Conservation (phyloP, 2,797 vertebrate species). For the Naso thynnoides region DNA sequence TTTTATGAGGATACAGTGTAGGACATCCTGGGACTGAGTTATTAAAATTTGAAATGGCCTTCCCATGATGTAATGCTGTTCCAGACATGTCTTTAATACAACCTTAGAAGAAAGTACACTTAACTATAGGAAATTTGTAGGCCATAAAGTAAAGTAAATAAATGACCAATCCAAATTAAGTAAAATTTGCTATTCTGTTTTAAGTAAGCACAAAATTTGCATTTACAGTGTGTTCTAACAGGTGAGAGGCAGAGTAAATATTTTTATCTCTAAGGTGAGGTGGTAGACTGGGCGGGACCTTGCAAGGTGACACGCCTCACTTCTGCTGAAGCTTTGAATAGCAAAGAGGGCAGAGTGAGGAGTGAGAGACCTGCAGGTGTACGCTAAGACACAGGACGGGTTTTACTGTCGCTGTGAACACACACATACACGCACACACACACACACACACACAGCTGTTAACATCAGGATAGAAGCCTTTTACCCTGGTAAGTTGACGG, state of each 20-base stretch:
- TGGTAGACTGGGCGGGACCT: constrained; percentile 50
- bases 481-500: constrained; percentile 53
- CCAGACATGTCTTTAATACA: no score
- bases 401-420: constrained; percentile 14
- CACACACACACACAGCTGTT: constrained; percentile 35
- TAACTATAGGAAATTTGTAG: no score
- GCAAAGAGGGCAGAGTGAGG: constrained; percentile 30
- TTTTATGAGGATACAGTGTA: no score
- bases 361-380: constrained; percentile 38
- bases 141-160: no score
- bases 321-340: constrained; percentile 46
- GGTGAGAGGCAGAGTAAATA: constrained; percentile 36
- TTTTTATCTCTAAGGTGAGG: constrained; percentile 63
- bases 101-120: no score
- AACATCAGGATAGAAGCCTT: constrained; percentile 19
- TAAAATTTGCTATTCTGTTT: no score
- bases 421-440: constrained; percentile 35
- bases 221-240: background rate
- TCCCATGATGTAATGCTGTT: no score
- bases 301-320: constrained; percentile 61
- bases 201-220: no score
- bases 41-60: no score
- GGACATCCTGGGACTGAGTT: no score
- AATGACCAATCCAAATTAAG: no score
- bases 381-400: constrained; percentile 36